Base-by-base conservation (phyloP, 1,140 invertebrate genomes). In the Antheraea pernyi region DNA sequence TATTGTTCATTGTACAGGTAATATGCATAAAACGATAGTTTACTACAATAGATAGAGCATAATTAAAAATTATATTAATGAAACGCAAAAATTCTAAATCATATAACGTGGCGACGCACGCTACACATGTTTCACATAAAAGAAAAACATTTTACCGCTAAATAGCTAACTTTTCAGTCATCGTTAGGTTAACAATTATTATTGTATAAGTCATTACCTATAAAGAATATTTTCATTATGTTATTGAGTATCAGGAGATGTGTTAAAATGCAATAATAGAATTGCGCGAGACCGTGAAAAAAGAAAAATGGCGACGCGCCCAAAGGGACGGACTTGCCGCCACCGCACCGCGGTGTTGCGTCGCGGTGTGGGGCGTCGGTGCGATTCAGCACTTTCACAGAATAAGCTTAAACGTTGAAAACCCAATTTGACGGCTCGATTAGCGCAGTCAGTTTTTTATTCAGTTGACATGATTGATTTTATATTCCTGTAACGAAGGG, bases 381-480 rank as follows among this genome's bases (percentile, higher is more conserved):
- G 72, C 78, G 68, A 81, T 53, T 88, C 86, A 88, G 86, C 86
- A 82, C 73, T 85, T 88, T 85, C 65, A 67, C 81, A 72, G 66
- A 81, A 82, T 80, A 79, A 81, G 82, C 83, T 83, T 81, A 81
- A 82, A 78, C 75, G 81, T 71, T 80, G 79, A 85, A 82, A 89
- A 89, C 85, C 82, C 84, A 86, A 88, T 88, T 88, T 88, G 81
- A 86, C 81, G 86, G 82, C 67, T 82, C 83, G 86, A 86, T 88
- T 86, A 87, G 80, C 83, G 82, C 83, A 77, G 71, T 73, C 72
- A 70, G 71, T 48, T 72, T 74, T 76, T 71, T 75, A 61, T 74
- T 67, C 60, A 69, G 67, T 73, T 75, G 69, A 74, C 67, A 65
- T 72, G 79, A 82, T 85, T 79, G 81, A 80, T 84, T 80, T 72